phyloP scores from a whole-genome alignment of 2,888 invertebrate genomes.

The Agonopterix arenella region DNA sequence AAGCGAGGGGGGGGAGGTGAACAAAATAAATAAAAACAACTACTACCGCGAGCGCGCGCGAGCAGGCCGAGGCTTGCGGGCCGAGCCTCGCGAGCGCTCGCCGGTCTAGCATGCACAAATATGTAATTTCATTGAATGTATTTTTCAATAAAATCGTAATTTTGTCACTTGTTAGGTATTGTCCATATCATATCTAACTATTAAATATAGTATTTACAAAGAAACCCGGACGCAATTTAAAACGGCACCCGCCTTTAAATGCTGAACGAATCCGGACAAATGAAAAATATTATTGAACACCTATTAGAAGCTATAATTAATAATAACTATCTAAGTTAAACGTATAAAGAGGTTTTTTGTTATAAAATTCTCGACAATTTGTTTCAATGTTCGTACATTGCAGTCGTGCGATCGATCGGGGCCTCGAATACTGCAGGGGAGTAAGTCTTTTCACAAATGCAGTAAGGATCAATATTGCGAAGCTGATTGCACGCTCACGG shows the following conservation, averaged over 20 bases:
- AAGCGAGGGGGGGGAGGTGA: slow-evolving; percentile 27
- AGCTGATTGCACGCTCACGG: slow-evolving; percentile 31
- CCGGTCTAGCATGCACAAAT: slow-evolving; percentile 49
- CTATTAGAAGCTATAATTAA: slow-evolving; percentile 72
- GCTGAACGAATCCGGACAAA: slow-evolving; percentile 18
- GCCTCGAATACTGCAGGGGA: slow-evolving; percentile 38
- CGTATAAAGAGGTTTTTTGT: slow-evolving; percentile 54
- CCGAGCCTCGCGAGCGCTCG: slow-evolving; percentile 13
- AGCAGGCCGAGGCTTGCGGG: slow-evolving; percentile 13
- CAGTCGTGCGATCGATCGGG: slow-evolving; percentile 3
- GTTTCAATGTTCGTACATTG: slow-evolving; percentile 11
- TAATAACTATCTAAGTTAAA: slow-evolving; percentile 59
- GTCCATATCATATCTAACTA: slow-evolving; percentile 72
- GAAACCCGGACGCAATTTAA: too few species aligned
- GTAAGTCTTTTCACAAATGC: slow-evolving; percentile 54
- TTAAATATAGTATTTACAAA: slow-evolving; percentile 67
- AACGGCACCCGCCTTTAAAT: slow-evolving; percentile 6
- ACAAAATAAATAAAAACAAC: slow-evolving; percentile 48
- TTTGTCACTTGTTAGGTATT: slow-evolving; percentile 74
- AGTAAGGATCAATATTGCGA: slow-evolving; percentile 35
- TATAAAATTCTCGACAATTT: slow-evolving; percentile 5
- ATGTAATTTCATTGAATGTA: slow-evolving; percentile 68
- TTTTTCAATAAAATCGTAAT: slow-evolving; percentile 70
- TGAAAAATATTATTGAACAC: slow-evolving; percentile 66
- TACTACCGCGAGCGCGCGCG: slow-evolving; percentile 27